Evolutionary conservation across 2,888 invertebrate genomes (phyloP).

Genomic region (Drosophila colorata): DNA sequence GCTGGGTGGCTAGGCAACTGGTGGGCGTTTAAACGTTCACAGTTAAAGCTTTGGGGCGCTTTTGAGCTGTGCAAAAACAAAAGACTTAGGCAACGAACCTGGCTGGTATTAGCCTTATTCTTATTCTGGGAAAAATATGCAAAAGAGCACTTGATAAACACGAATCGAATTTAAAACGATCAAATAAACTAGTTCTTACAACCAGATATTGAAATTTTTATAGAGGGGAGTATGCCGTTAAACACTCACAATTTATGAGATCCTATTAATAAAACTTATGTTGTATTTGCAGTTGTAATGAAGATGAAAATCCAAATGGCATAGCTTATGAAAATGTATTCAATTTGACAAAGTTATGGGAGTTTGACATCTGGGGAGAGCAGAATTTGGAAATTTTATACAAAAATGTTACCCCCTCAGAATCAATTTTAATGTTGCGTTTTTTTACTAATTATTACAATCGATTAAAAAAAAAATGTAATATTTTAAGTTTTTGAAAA

Average conservation of each 20-base stretch:
- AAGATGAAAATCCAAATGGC: neutral
- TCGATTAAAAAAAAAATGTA: no score
- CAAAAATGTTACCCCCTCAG: no score
- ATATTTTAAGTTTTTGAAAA: no score
- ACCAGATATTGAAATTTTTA: neutral
- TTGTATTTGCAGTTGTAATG: neutral
- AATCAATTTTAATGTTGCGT: no score
- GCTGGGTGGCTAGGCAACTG: constrained; percentile 46
- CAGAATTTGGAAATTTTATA: no score
- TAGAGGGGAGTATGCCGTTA: neutral
- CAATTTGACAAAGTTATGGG: neutral
- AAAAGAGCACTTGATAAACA: constrained; percentile 22
- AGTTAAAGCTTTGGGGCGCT: constrained; percentile 41
- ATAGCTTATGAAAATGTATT: neutral
- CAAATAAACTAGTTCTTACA: constrained; percentile 6
- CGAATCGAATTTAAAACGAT: constrained; percentile 4
- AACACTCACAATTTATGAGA: neutral
- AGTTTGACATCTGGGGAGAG: neutral
- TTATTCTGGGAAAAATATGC: constrained; percentile 1
- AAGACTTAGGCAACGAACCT: constrained; percentile 61
- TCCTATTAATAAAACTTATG: neutral
- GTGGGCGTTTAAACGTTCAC: constrained; percentile 52
- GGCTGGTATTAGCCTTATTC: constrained; percentile 18
- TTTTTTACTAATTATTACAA: no score
- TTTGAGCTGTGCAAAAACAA: constrained; percentile 34